Percentiles rank a stretch among this genome's conserved stretches.
These are phyloP conservation scores for Columba livia DNA, from an alignment of 2,113 vertebrate genomes.

Conservation along the genomic window DNA sequence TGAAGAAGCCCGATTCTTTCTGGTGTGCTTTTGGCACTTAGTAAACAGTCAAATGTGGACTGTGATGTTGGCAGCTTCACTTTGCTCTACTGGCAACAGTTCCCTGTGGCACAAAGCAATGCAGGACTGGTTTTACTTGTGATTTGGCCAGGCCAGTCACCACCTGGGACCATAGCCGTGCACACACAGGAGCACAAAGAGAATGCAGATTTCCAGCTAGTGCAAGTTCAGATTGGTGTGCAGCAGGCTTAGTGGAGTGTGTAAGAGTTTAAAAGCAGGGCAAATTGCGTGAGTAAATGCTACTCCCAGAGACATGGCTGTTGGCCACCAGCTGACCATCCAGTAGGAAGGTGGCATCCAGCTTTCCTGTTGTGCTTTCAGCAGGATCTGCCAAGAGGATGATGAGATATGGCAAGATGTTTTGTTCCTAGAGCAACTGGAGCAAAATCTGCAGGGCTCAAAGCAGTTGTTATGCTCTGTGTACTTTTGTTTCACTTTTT, in stretches of 20 bases:
- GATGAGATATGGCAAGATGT: background rate
- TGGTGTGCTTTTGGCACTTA: background rate
- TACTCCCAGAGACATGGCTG: accelerated
- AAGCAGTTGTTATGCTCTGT: background rate
- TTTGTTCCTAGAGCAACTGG: background rate
- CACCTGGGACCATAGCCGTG: background rate
- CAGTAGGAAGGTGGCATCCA: background rate
- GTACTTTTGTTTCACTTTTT: background rate
- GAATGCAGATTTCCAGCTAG: background rate
- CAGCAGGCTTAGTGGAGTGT: background rate
- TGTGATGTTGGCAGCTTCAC: background rate
- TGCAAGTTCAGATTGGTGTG: background rate
- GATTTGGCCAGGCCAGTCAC: background rate
- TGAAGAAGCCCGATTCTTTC: background rate
- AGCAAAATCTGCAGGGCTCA: background rate
- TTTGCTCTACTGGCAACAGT: background rate
- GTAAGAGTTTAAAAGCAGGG: background rate
- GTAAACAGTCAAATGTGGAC: background rate
- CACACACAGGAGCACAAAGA: background rate
- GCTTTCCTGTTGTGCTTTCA: background rate
- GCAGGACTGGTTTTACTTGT: background rate
- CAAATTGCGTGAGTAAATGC: background rate
- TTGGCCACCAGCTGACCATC: background rate
- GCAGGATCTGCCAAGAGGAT: background rate
- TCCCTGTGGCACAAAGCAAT: background rate